Base-by-base conservation (phyloP, 2,888 invertebrate genomes). In the Flexamia atlantica region DNA sequence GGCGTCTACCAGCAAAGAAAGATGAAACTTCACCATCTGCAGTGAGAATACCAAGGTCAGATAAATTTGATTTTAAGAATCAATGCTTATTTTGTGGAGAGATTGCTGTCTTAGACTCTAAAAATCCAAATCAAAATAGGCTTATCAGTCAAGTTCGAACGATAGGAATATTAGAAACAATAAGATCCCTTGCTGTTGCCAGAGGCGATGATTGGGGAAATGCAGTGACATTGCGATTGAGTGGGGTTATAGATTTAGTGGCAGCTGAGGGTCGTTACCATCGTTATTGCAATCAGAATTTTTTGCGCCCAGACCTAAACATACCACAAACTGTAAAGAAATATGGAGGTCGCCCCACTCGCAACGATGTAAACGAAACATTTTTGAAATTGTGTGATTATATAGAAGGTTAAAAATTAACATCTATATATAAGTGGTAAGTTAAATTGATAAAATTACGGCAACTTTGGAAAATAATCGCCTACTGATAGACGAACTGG, bases 171-270 rank as follows among this genome's bases (percentile, higher is more conserved):
- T 57, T 57, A 57, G 20, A 57, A 57, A 57, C 57, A 57, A 57
- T 57, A 57, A 57, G 57, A 57, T 57, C 57, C 10, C 57, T 7
- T 57, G 57, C 57, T 57, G 57, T 57, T 57, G 57, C 57, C 57
- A 57, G 57, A 25, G 25, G 57, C 57, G 57, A 57, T 57, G 10
- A 57, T 57, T 57, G 57, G 57, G 57, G 57, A 10, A 57, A 57
- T 5, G 10, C 57, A 57, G 57, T 57, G 25, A 57, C 57, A 57
- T 57, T 57, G 57, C 57, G 57, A 57, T 57, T 57, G 25, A 57
- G 57, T 57, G 57, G 57, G 57, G 57, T 57, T 57, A 57, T 57
- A 57, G 57, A 57, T 57, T 57, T 57, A 57, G 57, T 57, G 57
- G 20, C 20, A 57, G 57, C 57, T 57, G 57, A 57, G 25, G 57